Percentiles rank a stretch among this genome's conserved stretches.
Evolutionary conservation across 2,113 vertebrate species (phyloP).

Genomic region (Lagenorhynchus albirostris): DNA sequence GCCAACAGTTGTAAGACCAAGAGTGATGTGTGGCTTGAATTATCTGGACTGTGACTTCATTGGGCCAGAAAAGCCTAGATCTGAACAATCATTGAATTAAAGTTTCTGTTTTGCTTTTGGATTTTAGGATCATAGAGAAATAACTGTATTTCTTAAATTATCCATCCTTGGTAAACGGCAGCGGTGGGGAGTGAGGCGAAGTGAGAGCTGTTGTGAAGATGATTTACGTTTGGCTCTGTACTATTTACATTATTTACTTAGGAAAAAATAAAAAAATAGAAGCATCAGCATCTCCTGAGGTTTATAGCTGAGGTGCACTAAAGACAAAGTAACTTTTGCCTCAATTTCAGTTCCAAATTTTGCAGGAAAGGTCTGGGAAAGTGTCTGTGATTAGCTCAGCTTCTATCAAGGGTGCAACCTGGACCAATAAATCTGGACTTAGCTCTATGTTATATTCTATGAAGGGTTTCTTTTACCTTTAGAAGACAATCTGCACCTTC

Average conservation of each 20-base stretch:
- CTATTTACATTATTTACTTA: background rate
- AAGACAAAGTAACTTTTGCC: background rate
- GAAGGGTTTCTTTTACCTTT: background rate
- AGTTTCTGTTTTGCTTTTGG: background rate
- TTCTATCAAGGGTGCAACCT: background rate
- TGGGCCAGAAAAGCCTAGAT: background rate
- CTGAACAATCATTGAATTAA: background rate
- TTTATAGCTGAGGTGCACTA: background rate
- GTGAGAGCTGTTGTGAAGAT: background rate
- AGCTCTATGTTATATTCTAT: background rate
- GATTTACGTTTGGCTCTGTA: background rate
- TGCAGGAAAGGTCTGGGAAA: background rate
- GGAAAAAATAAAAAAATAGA: background rate
- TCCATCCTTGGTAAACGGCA: background rate
- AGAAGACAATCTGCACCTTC: background rate
- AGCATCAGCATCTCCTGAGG: background rate
- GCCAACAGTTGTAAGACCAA: background rate
- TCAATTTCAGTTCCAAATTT: background rate
- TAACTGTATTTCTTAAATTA: background rate
- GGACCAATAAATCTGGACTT: background rate
- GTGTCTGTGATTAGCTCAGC: background rate
- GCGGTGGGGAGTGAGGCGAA: background rate
- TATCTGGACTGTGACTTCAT: background rate
- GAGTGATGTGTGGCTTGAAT: background rate
- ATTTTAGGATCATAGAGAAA: slow-evolving; percentile 7